Percentiles rank a stretch among this genome's conserved stretches.
Conservation (phyloP, 2,113 vertebrate species). For the Thomomys bottae region DNA sequence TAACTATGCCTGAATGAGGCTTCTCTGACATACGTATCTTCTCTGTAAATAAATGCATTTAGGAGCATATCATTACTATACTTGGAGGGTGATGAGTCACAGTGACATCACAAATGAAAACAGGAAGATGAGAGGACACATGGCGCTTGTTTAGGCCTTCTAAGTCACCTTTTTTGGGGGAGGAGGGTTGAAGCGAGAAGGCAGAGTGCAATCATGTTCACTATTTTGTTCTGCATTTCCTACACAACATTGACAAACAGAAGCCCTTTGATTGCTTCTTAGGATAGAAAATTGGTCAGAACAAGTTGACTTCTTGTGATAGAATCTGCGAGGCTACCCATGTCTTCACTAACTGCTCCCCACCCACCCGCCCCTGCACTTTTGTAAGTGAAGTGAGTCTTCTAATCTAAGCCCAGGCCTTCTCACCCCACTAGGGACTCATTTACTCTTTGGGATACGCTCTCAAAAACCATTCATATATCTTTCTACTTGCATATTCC, state of each 20-base stretch:
- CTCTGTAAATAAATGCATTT: not conserved
- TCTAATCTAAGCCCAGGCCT: not conserved
- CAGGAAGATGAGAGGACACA: not conserved
- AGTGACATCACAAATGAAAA: not conserved
- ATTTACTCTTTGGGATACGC: not conserved
- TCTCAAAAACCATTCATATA: not conserved
- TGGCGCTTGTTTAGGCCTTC: not conserved
- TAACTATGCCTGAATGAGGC: not conserved
- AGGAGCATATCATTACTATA: not conserved
- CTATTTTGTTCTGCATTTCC: not conserved
- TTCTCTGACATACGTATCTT: not conserved
- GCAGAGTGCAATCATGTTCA: not conserved
- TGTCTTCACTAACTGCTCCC: accelerated
- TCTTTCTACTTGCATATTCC: not conserved
- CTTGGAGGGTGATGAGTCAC: not conserved
- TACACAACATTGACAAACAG: not conserved
- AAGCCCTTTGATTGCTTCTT: not conserved
- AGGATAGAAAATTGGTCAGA: not conserved
- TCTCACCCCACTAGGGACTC: not conserved
- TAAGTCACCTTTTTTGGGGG: not conserved
- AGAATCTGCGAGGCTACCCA: not conserved
- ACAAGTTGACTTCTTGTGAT: not conserved
- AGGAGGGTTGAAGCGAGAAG: not conserved
- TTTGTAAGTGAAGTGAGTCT: not conserved
- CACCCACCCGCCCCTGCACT: not conserved